A percentile compares a stretch with the other conserved stretches of the same genome.
phyloP scores from a whole-genome alignment of 2,797 vertebrate genomes.

The Hoplostethus mediterraneus region DNA sequence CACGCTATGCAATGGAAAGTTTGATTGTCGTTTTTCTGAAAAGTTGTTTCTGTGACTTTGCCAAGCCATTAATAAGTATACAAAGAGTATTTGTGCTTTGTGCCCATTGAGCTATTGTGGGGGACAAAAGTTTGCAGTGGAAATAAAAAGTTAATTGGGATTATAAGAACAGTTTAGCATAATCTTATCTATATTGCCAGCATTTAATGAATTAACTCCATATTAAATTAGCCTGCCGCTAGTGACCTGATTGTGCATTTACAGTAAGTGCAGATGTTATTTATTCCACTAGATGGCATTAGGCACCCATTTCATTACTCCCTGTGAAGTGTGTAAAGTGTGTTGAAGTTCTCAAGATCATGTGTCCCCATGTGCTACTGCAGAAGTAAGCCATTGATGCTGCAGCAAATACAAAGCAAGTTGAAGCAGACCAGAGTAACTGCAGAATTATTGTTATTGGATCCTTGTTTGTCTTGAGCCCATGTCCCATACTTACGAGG shows the following conservation, averaged over 20 bases:
- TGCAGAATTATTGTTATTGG: not conserved
- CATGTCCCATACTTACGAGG: not conserved
- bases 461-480: not conserved
- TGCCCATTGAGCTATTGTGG: not conserved
- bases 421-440: not conserved
- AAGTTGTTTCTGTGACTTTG: slow-evolving; percentile 14
- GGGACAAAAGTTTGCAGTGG: not conserved
- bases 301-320: slow-evolving; percentile 35
- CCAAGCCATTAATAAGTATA: slow-evolving; percentile 15
- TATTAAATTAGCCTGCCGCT: not conserved
- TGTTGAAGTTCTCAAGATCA: slow-evolving; percentile 16
- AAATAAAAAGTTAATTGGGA: not conserved
- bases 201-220: not conserved
- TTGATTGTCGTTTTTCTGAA: slow-evolving; percentile 20
- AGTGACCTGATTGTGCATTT: slow-evolving; percentile 8
- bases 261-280: not conserved
- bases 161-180: not conserved
- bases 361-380: slow-evolving; percentile 12
- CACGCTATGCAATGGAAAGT: slow-evolving; percentile 48
- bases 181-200: not conserved
- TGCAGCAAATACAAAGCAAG: slow-evolving; percentile 25
- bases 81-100: slow-evolving; percentile 15
- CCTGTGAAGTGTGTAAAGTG: slow-evolving; percentile 1
- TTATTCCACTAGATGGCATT: slow-evolving; percentile 74
- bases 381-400: not conserved